Percentiles rank a stretch among this genome's conserved stretches.
These are phyloP conservation scores for Agrochola litura DNA, from an alignment of 2,888 invertebrate species.

Conservation along the genomic window DNA sequence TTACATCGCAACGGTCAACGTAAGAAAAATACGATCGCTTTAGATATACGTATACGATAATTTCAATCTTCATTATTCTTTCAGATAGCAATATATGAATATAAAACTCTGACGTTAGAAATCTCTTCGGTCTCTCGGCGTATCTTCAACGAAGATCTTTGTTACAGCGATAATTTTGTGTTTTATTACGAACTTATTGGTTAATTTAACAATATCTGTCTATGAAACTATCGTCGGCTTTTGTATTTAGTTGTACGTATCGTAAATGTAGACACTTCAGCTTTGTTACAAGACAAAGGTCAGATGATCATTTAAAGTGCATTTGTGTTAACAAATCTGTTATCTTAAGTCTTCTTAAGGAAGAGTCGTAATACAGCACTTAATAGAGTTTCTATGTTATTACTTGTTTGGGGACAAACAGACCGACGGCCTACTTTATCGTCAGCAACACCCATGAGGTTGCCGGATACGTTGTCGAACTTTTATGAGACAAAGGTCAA, in stretches of 20 bases:
- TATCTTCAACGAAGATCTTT: conserved; percentile 6
- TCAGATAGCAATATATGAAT: conserved; percentile 20
- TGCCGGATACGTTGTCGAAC: too few relatives aligned
- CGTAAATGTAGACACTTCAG: conserved; percentile 16
- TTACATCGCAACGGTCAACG: conserved; percentile 45
- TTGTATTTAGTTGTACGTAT: conserved; percentile 14
- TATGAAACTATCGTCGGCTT: conserved; percentile 2
- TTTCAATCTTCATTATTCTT: conserved; percentile 46
- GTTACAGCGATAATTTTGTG: conserved; percentile 17
- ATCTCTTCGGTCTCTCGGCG: conserved; percentile 19
- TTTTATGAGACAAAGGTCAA: background rate
- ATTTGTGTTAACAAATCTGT: conserved; percentile 6
- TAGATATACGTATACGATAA: conserved; percentile 35
- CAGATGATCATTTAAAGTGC: conserved; percentile 5
- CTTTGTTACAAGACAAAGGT: conserved; percentile 14
- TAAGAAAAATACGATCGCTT: conserved; percentile 46
- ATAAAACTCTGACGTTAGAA: conserved; percentile 40
- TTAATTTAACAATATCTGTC: conserved; percentile 11
- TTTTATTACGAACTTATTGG: conserved; percentile 10
- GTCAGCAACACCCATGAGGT: background rate
- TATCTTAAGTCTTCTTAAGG: background rate
- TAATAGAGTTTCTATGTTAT: background rate
- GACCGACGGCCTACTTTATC: background rate
- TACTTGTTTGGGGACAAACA: background rate
- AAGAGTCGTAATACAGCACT: background rate